These are phyloP conservation scores for Tachuris rubrigastra DNA, from an alignment of 2,113 vertebrate species.

Conservation along the genomic window DNA sequence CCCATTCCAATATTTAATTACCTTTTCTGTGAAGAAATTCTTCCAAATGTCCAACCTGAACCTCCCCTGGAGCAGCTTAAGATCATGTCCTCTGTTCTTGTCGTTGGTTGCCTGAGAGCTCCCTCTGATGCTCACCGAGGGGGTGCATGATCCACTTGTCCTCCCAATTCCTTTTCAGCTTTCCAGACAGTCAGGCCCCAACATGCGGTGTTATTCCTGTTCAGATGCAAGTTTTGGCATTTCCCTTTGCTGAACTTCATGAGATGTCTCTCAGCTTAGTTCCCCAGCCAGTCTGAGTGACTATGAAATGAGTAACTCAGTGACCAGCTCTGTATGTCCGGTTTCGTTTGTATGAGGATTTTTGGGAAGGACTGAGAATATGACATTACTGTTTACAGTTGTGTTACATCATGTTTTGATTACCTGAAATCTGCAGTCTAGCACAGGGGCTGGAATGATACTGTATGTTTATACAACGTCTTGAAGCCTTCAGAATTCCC, in stretches of 20 bases:
- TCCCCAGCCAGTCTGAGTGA: not conserved
- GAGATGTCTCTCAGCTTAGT: not conserved
- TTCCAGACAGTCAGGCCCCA: not conserved
- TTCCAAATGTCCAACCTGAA: not conserved
- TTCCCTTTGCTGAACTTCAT: not conserved
- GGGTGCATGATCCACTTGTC: accelerated
- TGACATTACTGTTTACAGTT: not conserved
- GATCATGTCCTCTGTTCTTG: not conserved
- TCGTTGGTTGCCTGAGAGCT: not conserved
- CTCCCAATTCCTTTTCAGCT: not conserved
- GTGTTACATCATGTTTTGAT: not conserved
- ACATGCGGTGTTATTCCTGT: accelerated
- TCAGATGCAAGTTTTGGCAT: not conserved
- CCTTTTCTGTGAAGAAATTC: not conserved
- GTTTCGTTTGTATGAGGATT: not conserved
- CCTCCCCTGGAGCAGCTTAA: no score
- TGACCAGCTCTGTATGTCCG: not conserved
- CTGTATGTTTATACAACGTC: not conserved
- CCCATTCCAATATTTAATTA: not conserved
- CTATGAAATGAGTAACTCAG: not conserved
- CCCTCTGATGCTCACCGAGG: accelerated
- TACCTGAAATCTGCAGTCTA: not conserved
- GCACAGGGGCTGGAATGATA: not conserved
- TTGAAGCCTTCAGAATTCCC: not conserved
- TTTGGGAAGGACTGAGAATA: not conserved